Evolutionary conservation across 2,888 invertebrate species (phyloP), one percentile per base, ranked within the genome.

Genomic region (Aspidiotus rigidus): DNA sequence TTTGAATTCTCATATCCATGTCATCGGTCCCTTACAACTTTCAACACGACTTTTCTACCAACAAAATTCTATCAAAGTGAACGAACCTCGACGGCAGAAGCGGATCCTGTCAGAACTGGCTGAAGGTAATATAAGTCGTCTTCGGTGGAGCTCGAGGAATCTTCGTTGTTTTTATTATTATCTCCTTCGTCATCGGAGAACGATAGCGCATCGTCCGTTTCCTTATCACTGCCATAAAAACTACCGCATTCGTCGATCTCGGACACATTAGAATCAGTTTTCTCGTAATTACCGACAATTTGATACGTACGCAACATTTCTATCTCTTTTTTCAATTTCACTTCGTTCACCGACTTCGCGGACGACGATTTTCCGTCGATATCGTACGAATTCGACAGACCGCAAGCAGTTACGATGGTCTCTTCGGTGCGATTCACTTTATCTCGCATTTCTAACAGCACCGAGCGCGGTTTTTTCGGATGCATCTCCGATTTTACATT

Each of bases 111-210:
- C 28, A 49, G n/a, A 49, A 13, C n/a, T 49, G 49, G 49, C 9
- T 15, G 54, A 54, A 40, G 16, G 28, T 17, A 54, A 64, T 62
- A 56, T 28, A 62, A 62, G 39, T 62, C 62, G n/a, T 40, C 62
- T 28, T 28, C 28, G 42, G 42, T n/a, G 11, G 62, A 62, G 71
- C 79, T 79, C 69, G 79, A 79, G 71, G 78, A 78, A 72, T 76
- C 77, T 70, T 70, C 62, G 49, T 49, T 42, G 64, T 67, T 70
- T 56, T 71, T 71, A 71, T 78, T 78, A 71, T 81, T 80, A 74
- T 82, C 83, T 70, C 83, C 83, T 71, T 77, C 76, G 75, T 84
- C 84, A 73, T 83, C 84, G 69, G 84, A 85, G 77, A 85, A 85
- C 72, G 82, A 82, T 72, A 84, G 76, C 67, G 79, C 79, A 73